phyloP scores from a whole-genome alignment of 2,888 invertebrate genomes.

The Ophonus ardosiacus region DNA sequence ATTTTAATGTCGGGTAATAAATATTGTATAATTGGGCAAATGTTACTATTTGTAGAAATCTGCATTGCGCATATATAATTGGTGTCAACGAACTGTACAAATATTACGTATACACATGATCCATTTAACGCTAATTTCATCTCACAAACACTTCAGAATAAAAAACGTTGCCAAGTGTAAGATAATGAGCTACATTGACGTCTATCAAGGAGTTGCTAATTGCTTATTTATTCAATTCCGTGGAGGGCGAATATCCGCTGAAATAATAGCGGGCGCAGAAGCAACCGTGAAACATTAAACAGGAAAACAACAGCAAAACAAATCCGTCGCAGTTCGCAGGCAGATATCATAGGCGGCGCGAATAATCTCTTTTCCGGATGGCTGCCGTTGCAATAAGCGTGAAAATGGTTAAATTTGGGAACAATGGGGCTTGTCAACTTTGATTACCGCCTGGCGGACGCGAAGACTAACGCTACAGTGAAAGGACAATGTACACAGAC shows the following conservation, averaged over 20 bases:
- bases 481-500: too few relatives aligned
- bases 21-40: too few relatives aligned
- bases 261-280: slow-evolving; percentile 9
- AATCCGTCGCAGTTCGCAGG: slow-evolving; percentile 21
- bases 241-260: slow-evolving; percentile 3
- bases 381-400: slow-evolving; percentile 41
- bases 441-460: slow-evolving; percentile 33
- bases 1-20: too few relatives aligned
- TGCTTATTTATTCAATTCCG: slow-evolving; percentile 32
- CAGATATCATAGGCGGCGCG: slow-evolving; percentile 37
- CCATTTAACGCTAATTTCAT: neutral
- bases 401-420: slow-evolving; percentile 52
- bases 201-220: neutral
- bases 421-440: slow-evolving; percentile 49
- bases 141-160: neutral
- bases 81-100: neutral
- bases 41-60: too few relatives aligned
- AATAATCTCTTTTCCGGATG: slow-evolving; percentile 51
- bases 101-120: neutral
- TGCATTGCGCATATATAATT: neutral
- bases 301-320: slow-evolving; percentile 40
- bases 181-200: slow-evolving; percentile 2
- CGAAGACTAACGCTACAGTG: slow-evolving; percentile 46
- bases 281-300: slow-evolving; percentile 42
- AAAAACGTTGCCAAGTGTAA: neutral